Percentiles rank a stretch among this genome's conserved stretches.
phyloP scores from a whole-genome alignment of 2,888 invertebrate genomes.

The Trachelus tabidus region DNA sequence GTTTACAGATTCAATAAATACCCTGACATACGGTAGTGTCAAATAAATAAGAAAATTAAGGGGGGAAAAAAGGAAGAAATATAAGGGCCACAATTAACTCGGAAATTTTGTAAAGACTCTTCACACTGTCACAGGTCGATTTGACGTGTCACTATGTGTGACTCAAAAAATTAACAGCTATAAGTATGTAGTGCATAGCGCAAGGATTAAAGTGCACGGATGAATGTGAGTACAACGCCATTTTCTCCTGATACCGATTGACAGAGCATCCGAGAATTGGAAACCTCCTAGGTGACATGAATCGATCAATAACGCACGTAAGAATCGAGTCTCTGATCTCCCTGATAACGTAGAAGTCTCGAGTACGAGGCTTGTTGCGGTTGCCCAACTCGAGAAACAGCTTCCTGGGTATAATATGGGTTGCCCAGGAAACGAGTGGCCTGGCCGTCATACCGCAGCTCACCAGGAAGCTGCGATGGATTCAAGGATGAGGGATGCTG shows the following conservation, averaged over 20 bases:
- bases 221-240: background rate
- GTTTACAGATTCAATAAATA: conserved; percentile 34
- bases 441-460: conserved; percentile 28
- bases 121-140: background rate
- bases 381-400: conserved; percentile 36
- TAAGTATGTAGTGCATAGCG: background rate
- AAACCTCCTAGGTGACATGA: background rate
- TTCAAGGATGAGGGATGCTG: conserved; percentile 24
- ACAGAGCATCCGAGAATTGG: background rate
- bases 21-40: conserved; percentile 25
- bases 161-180: background rate
- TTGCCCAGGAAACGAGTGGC: conserved; percentile 53
- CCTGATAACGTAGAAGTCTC: conserved; percentile 48
- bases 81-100: background rate
- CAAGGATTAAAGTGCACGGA: background rate
- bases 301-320: conserved; percentile 45
- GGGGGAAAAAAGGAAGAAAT: background rate
- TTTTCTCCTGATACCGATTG: background rate
- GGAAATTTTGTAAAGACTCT: background rate
- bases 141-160: background rate
- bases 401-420: conserved; percentile 30
- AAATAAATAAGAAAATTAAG: conserved; percentile 41
- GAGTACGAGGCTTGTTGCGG: conserved; percentile 45
- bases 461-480: conserved; percentile 26
- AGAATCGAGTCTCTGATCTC: conserved; percentile 46